phyloP scores from a whole-genome alignment of 2,888 invertebrate genomes.

The Heliconius erato region DNA sequence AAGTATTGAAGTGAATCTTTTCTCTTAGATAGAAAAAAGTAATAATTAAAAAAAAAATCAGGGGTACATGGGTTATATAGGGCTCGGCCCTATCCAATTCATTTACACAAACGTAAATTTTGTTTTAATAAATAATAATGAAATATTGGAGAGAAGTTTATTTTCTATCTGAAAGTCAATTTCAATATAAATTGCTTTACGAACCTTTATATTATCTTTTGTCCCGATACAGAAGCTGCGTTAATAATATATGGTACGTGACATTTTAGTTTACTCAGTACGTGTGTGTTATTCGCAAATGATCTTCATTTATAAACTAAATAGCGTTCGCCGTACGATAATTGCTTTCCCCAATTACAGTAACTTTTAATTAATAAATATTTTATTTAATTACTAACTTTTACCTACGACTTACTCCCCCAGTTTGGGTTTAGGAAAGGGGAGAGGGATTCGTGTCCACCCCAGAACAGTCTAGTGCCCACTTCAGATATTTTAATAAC shows the following conservation, averaged over 20 bases:
- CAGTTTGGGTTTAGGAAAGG: too few relatives aligned
- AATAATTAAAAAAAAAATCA: not conserved
- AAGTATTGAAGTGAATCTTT: not conserved
- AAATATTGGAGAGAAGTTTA: not conserved
- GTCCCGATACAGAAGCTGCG: not conserved
- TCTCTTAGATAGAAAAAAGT: not conserved
- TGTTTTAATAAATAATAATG: not conserved
- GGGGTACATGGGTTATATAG: not conserved
- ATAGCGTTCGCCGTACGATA: not conserved
- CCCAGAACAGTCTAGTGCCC: too few relatives aligned
- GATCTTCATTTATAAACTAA: not conserved
- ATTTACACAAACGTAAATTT: not conserved
- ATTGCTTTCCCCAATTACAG: conserved; percentile 4
- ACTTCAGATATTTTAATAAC: too few relatives aligned
- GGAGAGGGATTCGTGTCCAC: too few relatives aligned
- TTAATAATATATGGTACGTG: conserved; percentile 23
- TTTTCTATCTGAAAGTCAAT: conserved; percentile 15
- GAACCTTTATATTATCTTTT: not conserved
- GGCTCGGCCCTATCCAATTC: not conserved
- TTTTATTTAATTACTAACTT: conserved; percentile 3
- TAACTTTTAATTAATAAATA: conserved; percentile 1
- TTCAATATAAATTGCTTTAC: not conserved
- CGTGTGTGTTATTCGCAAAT: not conserved
- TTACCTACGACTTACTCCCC: too few relatives aligned
- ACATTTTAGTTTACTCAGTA: conserved; percentile 23